Percentiles rank a stretch among this genome's conserved stretches.
Conservation (phyloP, 2,113 vertebrate genomes). For the Coregonus clupeaformis region DNA sequence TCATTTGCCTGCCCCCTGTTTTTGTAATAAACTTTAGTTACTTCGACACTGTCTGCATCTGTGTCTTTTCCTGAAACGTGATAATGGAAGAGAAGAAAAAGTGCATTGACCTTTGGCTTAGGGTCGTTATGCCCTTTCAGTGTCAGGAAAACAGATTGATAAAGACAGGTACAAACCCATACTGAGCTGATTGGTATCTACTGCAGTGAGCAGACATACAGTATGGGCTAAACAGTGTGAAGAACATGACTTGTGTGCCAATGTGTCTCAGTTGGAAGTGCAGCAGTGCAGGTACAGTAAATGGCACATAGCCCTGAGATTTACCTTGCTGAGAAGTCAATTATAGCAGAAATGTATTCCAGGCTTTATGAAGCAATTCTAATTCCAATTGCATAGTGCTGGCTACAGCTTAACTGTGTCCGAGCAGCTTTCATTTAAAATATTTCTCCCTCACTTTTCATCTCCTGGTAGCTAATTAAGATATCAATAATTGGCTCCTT, state of each 20-base stretch:
- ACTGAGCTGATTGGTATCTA: background rate
- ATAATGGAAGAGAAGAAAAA: conserved; percentile 38
- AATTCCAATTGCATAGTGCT: conserved; percentile 46
- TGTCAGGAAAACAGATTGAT: conserved; percentile 35
- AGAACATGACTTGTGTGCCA: background rate
- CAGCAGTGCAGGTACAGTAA: background rate
- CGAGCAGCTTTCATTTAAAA: conserved; percentile 50
- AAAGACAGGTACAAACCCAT: background rate
- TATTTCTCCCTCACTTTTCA: conserved; percentile 52
- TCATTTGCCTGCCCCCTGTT: no score
- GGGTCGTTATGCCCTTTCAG: conserved; percentile 45
- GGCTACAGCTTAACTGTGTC: conserved; percentile 33
- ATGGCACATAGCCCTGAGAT: background rate
- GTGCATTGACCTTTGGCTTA: conserved; percentile 50
- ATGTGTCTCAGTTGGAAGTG: background rate
- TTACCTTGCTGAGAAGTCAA: conserved; percentile 1
- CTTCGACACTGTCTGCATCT: no score
- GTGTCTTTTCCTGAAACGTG: no score
- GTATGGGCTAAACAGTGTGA: background rate
- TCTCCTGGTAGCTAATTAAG: conserved; percentile 50
- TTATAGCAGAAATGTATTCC: conserved; percentile 20
- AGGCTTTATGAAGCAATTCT: conserved; percentile 38
- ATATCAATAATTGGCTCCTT: conserved; percentile 52
- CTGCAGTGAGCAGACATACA: background rate
- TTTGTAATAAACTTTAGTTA: no score